Percentiles rank a stretch among this genome's conserved stretches.
These are phyloP conservation scores for Furcifer pardalis DNA, from an alignment of 2,797 vertebrate genomes.

Conservation along the genomic window DNA sequence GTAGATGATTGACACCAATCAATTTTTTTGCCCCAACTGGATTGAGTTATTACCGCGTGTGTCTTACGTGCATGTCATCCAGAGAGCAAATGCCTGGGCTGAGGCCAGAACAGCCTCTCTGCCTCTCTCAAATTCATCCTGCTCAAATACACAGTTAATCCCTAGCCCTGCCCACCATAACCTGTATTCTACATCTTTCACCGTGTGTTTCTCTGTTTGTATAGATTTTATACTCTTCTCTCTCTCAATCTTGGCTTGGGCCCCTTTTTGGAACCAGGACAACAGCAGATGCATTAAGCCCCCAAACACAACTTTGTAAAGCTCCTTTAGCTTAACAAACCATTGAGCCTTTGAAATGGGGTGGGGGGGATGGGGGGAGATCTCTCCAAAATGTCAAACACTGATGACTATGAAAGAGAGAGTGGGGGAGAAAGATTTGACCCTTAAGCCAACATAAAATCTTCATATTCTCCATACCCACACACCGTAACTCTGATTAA, in stretches of 20 bases:
- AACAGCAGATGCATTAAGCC: constrained; percentile 61
- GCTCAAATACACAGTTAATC: constrained; percentile 35
- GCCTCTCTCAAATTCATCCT: background rate
- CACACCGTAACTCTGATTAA: constrained; percentile 65
- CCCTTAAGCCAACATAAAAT: constrained; percentile 63
- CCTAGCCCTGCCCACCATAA: background rate
- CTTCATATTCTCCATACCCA: background rate
- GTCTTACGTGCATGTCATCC: background rate
- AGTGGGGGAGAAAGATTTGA: constrained; percentile 65
- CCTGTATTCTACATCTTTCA: background rate
- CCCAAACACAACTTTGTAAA: constrained; percentile 58
- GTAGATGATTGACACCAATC: too few species aligned
- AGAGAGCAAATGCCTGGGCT: constrained; percentile 16
- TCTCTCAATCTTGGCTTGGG: constrained; percentile 22
- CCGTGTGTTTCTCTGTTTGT: background rate
- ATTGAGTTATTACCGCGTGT: background rate
- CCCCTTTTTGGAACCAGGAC: constrained; percentile 58
- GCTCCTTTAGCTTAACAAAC: constrained; percentile 61
- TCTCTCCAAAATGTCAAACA: constrained; percentile 67
- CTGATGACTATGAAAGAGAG: constrained; percentile 60
- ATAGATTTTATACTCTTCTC: constrained; percentile 29
- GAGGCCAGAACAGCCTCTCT: constrained; percentile 21
- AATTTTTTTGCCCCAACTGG: background rate
- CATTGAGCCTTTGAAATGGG: constrained; percentile 54
- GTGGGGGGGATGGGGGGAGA: constrained; percentile 57